Base-by-base conservation (phyloP, 2,113 vertebrate genomes). In the Centropus bengalensis region DNA sequence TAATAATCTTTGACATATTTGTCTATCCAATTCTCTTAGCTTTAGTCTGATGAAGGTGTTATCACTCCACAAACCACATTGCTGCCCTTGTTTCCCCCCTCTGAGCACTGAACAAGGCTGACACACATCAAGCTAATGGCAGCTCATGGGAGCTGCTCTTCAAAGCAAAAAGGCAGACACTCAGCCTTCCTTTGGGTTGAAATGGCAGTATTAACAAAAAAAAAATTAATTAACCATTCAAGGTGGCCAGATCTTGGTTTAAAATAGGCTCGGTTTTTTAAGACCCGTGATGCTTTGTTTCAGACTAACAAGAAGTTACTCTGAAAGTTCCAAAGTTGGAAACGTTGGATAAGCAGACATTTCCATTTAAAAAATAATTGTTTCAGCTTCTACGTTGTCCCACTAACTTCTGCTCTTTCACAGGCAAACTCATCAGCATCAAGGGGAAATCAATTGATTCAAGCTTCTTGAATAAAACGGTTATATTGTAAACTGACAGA, bases 81-180 rank as follows among this genome's bases (percentile, higher is more conserved):
- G 5, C 19, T 10, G 8, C 8, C 49, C 71, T 28, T 3, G 8
- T 4, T 32, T 19, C 38, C 52, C 52, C 55, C 70, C 40, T 8
- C 88, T 7, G 51, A 16, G 52, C 62, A 4, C 9, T 3, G 7
- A 3, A 59, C 40, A 16, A 38, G 0, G 1, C 44, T 45, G 6
- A 4, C 1, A 5, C 2, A 4, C 0, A 33, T 55, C 13, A 5
- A 32, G 60, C 62, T 12, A 32, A 0, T 1, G 1, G 32, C 30
- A 12, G 8, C 67, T 4, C 27, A 1, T 69, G 36, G 51, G n/a
- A 49, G 15, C 4, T 26, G 3, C 0, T n/a, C 5, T 36, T 71
- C 79, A 64, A 23, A 1, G 24, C 45, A 15, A 38, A 49, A 17
- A 0, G 1, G 62, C 62, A 58, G 51, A 8, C 13, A 4, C 13